Percentiles rank a stretch among this genome's conserved stretches.
Conservation (phyloP, 2,888 invertebrate genomes). For the Escarpia spicata region DNA sequence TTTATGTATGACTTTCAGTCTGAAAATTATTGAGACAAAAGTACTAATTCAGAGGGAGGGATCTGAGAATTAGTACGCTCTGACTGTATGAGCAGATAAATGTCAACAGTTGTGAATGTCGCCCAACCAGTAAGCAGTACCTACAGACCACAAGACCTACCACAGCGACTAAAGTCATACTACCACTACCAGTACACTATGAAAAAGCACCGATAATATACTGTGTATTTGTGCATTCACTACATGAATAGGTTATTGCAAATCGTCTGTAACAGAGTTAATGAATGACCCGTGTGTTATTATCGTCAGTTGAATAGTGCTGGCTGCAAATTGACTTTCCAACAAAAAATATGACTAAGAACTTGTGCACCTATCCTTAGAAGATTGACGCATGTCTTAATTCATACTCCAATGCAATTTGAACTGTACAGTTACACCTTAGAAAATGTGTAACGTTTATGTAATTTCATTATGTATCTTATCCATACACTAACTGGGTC, state of each 20-base stretch:
- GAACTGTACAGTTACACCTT: not conserved
- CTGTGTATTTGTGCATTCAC: not conserved
- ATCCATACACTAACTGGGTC: not conserved
- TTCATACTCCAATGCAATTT: not conserved
- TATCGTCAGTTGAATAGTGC: not conserved
- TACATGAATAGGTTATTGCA: not conserved
- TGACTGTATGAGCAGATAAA: too few species aligned
- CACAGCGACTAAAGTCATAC: too few species aligned
- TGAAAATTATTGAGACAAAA: too few species aligned
- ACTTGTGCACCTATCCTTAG: not conserved
- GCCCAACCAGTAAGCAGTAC: not conserved
- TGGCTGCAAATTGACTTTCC: not conserved
- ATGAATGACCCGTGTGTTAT: not conserved
- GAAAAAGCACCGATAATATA: not conserved
- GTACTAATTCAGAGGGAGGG: too few species aligned
- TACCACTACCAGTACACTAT: not conserved
- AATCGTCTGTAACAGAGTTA: not conserved
- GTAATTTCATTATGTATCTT: not conserved
- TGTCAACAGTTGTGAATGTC: too few species aligned
- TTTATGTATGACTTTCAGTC: too few species aligned
- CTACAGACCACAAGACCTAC: not conserved
- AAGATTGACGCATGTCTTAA: not conserved
- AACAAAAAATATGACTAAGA: not conserved
- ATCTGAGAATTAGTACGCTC: too few species aligned
- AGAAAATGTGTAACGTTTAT: not conserved